Evolutionary conservation across 2,113 vertebrate genomes (phyloP).

Genomic region (Gymnorhina tibicen): DNA sequence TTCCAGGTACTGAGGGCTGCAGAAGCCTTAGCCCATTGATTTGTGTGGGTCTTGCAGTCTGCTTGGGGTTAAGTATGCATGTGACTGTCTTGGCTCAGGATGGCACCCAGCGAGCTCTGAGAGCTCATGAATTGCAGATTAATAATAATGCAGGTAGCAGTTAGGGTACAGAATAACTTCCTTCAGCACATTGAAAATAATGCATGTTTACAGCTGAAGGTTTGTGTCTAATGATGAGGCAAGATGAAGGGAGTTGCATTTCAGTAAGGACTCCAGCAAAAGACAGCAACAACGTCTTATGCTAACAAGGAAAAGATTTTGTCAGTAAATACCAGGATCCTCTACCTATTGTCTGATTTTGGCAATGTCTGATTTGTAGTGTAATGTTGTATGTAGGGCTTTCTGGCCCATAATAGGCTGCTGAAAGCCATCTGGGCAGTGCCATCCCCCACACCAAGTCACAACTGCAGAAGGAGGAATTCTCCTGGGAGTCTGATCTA

Average conservation of each 20-base stretch:
- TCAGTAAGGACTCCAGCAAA: not conserved
- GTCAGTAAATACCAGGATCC: not conserved
- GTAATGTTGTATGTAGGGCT: not conserved
- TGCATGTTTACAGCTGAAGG: not conserved
- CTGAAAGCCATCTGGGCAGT: not conserved
- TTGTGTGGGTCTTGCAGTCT: not conserved
- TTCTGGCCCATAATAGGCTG: not conserved
- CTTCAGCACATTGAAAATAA: not conserved
- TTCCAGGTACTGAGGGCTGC: not conserved
- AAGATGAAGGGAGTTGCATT: not conserved
- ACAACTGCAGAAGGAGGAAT: not conserved
- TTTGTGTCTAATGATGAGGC: not conserved
- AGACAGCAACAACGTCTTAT: not conserved
- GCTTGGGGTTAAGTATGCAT: not conserved
- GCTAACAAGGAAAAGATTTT: not conserved
- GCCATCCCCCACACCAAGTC: not conserved
- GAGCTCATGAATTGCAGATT: not conserved
- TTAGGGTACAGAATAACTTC: not conserved
- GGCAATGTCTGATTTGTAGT: not conserved
- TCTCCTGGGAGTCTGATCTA: not conserved
- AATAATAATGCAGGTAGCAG: not conserved
- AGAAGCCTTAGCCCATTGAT: not conserved
- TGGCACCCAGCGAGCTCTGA: not conserved
- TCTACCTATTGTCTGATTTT: not conserved
- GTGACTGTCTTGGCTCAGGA: not conserved